These are phyloP conservation scores for Phorcus lineatus DNA, from an alignment of 2,888 invertebrate genomes.

Conservation along the genomic window DNA sequence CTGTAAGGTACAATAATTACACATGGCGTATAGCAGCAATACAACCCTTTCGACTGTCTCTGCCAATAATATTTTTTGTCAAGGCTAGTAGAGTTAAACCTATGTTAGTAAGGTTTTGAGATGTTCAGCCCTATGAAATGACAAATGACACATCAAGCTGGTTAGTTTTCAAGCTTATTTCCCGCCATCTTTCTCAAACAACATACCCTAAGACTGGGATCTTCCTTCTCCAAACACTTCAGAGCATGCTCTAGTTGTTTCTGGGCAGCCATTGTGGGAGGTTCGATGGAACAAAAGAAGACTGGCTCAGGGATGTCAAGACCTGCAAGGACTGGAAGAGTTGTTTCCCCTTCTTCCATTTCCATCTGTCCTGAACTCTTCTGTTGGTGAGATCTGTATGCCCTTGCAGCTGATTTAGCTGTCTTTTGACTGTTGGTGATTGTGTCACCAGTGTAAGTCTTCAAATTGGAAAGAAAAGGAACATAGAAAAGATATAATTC, in stretches of 20 bases:
- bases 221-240: slow-evolving; percentile 88
- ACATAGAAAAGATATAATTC: neutral
- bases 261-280: slow-evolving; percentile 87
- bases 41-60: no score
- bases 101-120: no score
- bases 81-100: no score
- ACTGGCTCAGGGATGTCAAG: slow-evolving; percentile 92
- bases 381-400: slow-evolving; percentile 25
- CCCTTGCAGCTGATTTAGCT: slow-evolving; percentile 50
- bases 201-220: slow-evolving; percentile 80
- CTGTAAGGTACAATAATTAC: no score
- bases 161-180: neutral
- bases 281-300: slow-evolving; percentile 96
- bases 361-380: neutral
- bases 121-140: no score
- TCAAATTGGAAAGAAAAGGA: neutral
- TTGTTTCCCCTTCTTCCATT: neutral
- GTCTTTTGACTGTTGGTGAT: slow-evolving; percentile 64
- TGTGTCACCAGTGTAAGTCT: slow-evolving; percentile 80
- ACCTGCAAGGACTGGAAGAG: slow-evolving; percentile 76
- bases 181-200: neutral
- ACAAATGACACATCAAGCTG: no score
- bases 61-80: no score
- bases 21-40: no score
- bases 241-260: slow-evolving; percentile 87